phyloP scores from a whole-genome alignment of 2,797 vertebrate genomes.

The Limnodromus scolopaceus region DNA sequence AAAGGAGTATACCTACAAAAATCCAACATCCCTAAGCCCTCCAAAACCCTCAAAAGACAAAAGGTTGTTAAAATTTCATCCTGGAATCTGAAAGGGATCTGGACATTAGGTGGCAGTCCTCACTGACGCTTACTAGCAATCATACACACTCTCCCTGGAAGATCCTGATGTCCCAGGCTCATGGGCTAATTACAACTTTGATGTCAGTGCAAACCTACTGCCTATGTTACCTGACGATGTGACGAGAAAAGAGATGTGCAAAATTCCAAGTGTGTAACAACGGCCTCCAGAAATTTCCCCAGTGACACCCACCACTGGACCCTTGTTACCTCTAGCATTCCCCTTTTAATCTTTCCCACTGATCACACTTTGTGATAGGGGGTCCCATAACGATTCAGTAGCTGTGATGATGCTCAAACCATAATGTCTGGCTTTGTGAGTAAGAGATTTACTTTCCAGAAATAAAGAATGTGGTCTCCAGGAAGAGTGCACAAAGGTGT shows the following conservation, averaged over 20 bases:
- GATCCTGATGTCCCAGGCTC: neutral
- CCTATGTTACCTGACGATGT: neutral
- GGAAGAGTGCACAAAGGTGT: neutral
- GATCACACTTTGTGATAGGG: neutral
- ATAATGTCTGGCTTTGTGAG: neutral
- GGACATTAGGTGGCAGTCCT: neutral
- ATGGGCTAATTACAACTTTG: accelerated
- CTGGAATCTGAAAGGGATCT: neutral
- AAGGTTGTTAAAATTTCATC: neutral
- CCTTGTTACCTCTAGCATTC: neutral
- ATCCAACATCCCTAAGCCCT: neutral
- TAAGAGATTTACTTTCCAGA: neutral
- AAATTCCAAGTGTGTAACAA: neutral
- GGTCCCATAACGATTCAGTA: accelerated
- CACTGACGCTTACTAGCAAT: neutral
- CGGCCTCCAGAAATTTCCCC: neutral
- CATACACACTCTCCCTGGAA: neutral
- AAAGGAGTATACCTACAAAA: neutral
- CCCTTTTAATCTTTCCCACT: neutral
- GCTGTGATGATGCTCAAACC: neutral
- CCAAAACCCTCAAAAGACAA: neutral
- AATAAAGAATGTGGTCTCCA: neutral
- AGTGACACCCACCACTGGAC: neutral
- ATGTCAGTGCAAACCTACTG: neutral
- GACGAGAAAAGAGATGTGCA: neutral